Evolutionary conservation across 2,797 vertebrate species (phyloP), one percentile per base, ranked within the genome.

Genomic region (Heterohyrax brucei): DNA sequence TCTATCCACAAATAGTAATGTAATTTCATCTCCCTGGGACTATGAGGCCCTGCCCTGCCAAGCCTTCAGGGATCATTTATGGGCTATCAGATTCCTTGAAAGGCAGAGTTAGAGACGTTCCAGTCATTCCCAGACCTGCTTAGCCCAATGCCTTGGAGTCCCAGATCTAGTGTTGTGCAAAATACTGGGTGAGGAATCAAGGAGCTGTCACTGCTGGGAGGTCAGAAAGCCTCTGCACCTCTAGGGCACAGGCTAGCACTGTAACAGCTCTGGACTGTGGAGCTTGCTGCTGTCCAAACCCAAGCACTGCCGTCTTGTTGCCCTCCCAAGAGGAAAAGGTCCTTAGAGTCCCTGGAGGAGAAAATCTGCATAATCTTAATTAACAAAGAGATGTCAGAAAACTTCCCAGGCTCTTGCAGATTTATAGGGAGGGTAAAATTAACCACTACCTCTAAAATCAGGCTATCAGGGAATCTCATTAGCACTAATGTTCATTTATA

Each of bases 401-500:
- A 94, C 91, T 96, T 97, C 73, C 94, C n/a, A 10, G 93, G 94
- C 95, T 97, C 16, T 96, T 56, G 0, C 81, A 96, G 97, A 99
- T 98, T 98, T 98, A 98, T 98, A 96, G 96, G 98, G 98, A 98
- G 98, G 98, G 97, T 98, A 98, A 98, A 98, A 98, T 98, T 98
- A 98, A 98, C 97, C 95, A 96, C 95, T 97, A 96, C 97, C 86
- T 97, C 98, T 98, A 98, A 99, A 98, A 98, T 39, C 97, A 85
- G 78, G 97, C 98, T 98, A 92, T 98, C 98, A 98, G 97, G 95
- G 97, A 98, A 98, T 98, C 98, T 99, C 98, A 98, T 98, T 99
- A 99, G 98, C 61, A 5, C 97, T 99, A 98, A 98, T 98, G 98
- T 98, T 98, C 98, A 98, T 98, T 98, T 99, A 98, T 98, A 97